Evolutionary conservation across 2,888 invertebrate species (phyloP), one percentile per base, ranked within the genome.

Genomic region (Diaphora mendica): DNA sequence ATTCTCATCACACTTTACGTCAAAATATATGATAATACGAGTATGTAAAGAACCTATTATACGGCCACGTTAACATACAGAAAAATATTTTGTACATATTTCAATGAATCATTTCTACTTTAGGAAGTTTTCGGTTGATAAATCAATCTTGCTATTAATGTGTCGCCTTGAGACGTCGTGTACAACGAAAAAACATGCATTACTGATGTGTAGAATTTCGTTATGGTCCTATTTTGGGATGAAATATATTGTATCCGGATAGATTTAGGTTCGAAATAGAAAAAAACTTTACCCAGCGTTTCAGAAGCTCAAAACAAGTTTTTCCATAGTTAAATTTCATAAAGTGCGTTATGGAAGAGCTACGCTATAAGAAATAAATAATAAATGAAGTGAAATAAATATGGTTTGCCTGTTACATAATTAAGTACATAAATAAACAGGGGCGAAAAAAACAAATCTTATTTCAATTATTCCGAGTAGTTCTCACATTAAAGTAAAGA

Each of bases 81-180:
- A 23, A 51, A 51, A 51, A 51, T 23, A 69, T 86, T 83, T 23
- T 23, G 9, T 55, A n/a, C 26, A 81, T 85, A 86, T 87, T 85
- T 81, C 79, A 77, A 84, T 86, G 85, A 89, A 86, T 85, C 79
- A 82, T 73, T 76, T 35, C 35, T 35, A 35, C 78, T 85, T 83
- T 85, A 85, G 86, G 82, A 87, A 86, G 88, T 83, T 83, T 85
- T 85, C 82, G 78, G 78, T 83, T 83, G 84, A 90, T 90, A 89
- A 89, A 89, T 89, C 89, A 86, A 76, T 81, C 9, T 64, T 82
- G 78, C 85, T 89, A 89, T 89, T 87, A 88, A 90, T 89, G 87
- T 85, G 81, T 77, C 74, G 81, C 81, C 77, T 72, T 73, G 77
- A 78, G 77, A 76, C 81, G 76, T 82, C 78, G 78, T 75, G 77